Evolutionary conservation across 2,797 vertebrate species (phyloP).

Genomic region (Garrulus glandarius): DNA sequence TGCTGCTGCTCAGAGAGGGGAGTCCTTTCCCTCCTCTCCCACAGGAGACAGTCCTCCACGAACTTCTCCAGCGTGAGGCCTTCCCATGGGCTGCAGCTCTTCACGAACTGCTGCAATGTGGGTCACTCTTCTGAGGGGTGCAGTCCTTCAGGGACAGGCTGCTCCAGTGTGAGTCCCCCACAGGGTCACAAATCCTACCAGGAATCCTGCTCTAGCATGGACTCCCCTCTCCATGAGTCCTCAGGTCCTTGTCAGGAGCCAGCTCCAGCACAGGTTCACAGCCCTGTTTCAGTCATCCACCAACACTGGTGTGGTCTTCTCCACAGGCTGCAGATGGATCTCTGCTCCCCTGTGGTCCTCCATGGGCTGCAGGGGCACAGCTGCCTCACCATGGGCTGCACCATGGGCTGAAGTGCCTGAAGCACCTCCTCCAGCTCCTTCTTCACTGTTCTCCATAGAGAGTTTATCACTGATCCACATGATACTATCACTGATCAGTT

Average conservation of each 20-base stretch:
- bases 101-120: background rate
- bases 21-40: background rate
- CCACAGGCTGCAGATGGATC: background rate
- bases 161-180: background rate
- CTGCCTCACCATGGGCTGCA: background rate
- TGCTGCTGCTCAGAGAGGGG: background rate
- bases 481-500: background rate
- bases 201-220: background rate
- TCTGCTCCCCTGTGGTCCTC: background rate
- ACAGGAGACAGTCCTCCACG: rapidly evolving
- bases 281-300: background rate
- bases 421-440: background rate
- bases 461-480: background rate
- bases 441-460: background rate
- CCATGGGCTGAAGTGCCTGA: background rate
- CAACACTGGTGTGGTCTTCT: background rate
- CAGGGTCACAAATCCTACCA: background rate
- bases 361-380: background rate
- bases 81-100: background rate
- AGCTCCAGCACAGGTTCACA: background rate
- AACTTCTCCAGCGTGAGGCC: background rate
- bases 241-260: background rate
- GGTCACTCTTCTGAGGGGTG: background rate
- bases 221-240: background rate
- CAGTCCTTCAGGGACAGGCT: background rate